A percentile compares a stretch with the other conserved stretches of the same genome.
phyloP scores from a whole-genome alignment of 53 echinoderm and acorn worm species.

The Astropecten irregularis region DNA sequence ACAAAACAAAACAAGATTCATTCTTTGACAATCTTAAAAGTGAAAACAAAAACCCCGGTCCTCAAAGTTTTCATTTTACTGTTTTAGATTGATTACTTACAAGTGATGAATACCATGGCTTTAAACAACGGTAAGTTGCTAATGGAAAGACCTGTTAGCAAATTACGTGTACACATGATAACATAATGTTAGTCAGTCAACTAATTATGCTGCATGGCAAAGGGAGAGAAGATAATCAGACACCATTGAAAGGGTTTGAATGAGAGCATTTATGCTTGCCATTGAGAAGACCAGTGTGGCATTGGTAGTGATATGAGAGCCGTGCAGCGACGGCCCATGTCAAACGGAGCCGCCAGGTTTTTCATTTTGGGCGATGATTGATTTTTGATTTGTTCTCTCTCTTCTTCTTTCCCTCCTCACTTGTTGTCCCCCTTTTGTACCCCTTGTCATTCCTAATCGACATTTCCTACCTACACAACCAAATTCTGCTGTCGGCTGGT shows the following conservation, averaged over 20 bases:
- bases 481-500: constrained; percentile 52
- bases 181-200: neutral
- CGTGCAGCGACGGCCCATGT: neutral
- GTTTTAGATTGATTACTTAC: constrained; percentile 59
- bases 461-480: constrained; percentile 53
- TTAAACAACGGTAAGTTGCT: constrained; percentile 56
- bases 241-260: no score
- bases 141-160: constrained; percentile 57
- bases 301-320: no score
- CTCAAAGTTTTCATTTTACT: constrained; percentile 63
- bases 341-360: no score
- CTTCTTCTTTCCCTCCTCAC: constrained; percentile 39
- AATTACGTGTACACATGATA: constrained; percentile 29
- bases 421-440: constrained; percentile 32
- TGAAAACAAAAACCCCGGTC: constrained; percentile 13
- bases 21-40: no score
- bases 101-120: constrained; percentile 50
- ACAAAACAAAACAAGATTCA: no score
- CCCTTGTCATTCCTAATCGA: constrained; percentile 60
- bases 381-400: constrained; percentile 67
- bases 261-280: no score
- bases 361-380: constrained; percentile 27
- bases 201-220: constrained; percentile 25
- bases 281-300: no score
- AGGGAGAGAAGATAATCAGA: neutral